These are phyloP conservation scores for Conus canariensis DNA, from an alignment of 2,888 invertebrate species.

Conservation along the genomic window DNA sequence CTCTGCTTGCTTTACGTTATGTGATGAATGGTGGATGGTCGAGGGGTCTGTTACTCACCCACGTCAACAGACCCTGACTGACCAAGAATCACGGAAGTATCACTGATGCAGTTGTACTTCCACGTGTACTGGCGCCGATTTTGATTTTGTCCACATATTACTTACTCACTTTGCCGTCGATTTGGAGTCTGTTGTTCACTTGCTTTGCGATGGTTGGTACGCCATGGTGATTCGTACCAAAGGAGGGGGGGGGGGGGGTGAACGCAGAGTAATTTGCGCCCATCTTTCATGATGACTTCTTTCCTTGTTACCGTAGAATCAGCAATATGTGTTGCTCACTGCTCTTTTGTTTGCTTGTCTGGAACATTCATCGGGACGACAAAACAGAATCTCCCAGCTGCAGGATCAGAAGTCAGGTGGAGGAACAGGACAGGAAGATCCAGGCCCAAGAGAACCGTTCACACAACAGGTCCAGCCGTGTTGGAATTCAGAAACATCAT, in stretches of 20 bases:
- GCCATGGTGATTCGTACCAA: background rate
- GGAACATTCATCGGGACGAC: background rate
- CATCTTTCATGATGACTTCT: background rate
- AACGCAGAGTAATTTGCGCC: background rate
- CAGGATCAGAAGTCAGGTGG: no score
- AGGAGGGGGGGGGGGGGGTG: background rate
- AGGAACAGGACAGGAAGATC: no score
- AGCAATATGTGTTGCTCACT: background rate
- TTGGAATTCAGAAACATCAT: no score
- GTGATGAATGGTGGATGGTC: background rate
- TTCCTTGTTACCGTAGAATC: background rate
- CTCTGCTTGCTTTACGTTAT: no score
- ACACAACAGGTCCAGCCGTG: no score
- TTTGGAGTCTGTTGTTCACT: background rate
- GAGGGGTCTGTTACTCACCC: background rate
- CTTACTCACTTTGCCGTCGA: background rate
- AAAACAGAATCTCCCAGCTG: no score
- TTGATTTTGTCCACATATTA: background rate
- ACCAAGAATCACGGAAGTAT: background rate
- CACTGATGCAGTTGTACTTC: background rate
- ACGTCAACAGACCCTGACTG: background rate
- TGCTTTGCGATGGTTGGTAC: background rate
- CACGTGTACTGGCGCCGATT: constrained; percentile 17
- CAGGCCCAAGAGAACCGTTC: no score
- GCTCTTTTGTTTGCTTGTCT: background rate